A percentile compares a stretch with the other conserved stretches of the same genome.
Evolutionary conservation across 2,113 vertebrate species (phyloP).

Genomic region (Cyanoderma ruficeps): DNA sequence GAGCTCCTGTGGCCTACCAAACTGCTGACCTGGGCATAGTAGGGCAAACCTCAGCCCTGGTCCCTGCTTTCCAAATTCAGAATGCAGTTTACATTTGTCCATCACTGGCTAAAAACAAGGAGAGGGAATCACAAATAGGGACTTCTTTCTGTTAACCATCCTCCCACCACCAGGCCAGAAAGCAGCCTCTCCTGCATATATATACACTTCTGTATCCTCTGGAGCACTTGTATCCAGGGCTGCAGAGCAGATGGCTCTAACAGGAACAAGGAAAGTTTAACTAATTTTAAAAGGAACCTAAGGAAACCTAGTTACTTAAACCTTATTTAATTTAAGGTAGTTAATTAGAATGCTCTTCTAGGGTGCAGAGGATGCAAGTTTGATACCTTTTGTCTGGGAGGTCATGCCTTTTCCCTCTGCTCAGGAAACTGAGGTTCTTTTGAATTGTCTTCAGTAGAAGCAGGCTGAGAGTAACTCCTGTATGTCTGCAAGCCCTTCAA

Average conservation of each 20-base stretch:
- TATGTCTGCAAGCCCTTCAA: neutral
- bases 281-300: neutral
- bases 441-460: neutral
- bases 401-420: neutral
- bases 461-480: neutral
- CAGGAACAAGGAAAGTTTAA: neutral
- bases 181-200: neutral
- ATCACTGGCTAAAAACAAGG: neutral
- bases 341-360: neutral
- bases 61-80: neutral
- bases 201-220: neutral
- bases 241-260: neutral
- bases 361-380: neutral
- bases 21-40: neutral
- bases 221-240: neutral
- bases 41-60: neutral
- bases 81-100: neutral
- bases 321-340: neutral
- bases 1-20: fast-evolving
- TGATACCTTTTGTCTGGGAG: neutral
- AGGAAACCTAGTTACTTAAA: neutral
- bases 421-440: neutral
- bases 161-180: neutral
- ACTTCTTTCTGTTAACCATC: neutral
- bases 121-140: neutral